phyloP scores from a whole-genome alignment of 2,888 invertebrate genomes.

The Diaprepes abbreviatus region DNA sequence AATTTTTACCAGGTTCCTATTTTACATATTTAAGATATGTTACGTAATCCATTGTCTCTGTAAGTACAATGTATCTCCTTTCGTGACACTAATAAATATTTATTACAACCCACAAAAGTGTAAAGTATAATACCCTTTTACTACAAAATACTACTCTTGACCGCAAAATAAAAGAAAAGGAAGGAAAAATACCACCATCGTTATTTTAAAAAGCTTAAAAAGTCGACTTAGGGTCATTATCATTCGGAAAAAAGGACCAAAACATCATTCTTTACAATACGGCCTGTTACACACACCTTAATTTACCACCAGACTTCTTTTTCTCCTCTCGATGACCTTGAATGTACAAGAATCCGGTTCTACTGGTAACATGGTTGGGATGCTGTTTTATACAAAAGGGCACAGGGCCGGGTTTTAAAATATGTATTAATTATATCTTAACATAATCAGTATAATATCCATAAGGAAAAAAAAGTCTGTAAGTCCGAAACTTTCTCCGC shows the following conservation, averaged over 20 bases:
- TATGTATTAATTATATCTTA: background rate
- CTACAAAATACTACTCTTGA: slow-evolving; percentile 38
- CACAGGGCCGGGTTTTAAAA: slow-evolving; percentile 32
- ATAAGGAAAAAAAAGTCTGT: no score
- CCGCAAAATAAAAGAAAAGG: slow-evolving; percentile 29
- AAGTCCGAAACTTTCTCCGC: no score
- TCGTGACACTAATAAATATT: slow-evolving; percentile 21
- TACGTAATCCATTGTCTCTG: background rate
- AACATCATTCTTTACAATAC: slow-evolving; percentile 40
- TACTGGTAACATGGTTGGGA: slow-evolving; percentile 61
- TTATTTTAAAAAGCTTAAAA: slow-evolving; percentile 31
- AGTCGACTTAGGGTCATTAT: slow-evolving; percentile 38
- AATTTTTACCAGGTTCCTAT: no score
- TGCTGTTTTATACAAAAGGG: slow-evolving; percentile 54
- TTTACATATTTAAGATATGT: no score
- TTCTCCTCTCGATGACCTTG: slow-evolving; percentile 61
- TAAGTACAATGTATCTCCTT: background rate
- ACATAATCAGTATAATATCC: no score
- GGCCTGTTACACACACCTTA: slow-evolving; percentile 47
- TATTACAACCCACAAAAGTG: slow-evolving; percentile 25
- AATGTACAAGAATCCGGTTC: slow-evolving; percentile 65
- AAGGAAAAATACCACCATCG: slow-evolving; percentile 14
- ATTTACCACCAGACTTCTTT: slow-evolving; percentile 49
- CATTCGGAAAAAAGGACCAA: slow-evolving; percentile 29
- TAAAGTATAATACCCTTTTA: slow-evolving; percentile 38